A percentile compares a stretch with the other conserved stretches of the same genome.
Conservation (phyloP, 2,888 invertebrate genomes). For the Frankliniella fusca region DNA sequence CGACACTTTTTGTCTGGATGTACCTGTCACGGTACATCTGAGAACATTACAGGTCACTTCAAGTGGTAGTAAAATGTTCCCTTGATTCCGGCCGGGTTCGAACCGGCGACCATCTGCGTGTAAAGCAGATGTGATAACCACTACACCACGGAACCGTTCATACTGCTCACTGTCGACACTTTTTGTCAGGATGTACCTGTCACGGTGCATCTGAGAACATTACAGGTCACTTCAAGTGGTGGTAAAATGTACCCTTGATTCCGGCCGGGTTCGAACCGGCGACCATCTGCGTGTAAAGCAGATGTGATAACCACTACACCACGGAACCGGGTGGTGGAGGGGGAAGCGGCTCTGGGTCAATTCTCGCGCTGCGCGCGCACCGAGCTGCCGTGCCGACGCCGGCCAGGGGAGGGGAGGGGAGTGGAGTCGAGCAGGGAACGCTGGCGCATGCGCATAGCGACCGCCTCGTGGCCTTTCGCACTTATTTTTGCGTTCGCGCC, state of each 20-base stretch:
- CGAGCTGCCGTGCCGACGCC: background rate
- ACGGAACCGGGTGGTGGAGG: constrained; percentile 35
- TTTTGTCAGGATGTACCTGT: background rate
- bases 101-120: constrained; percentile 41
- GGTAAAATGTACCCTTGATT: background rate
- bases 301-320: constrained; percentile 40
- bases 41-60: background rate
- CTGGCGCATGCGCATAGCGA: background rate
- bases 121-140: constrained; percentile 40
- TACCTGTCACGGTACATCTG: no score
- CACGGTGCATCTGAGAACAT: no score
- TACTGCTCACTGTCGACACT: background rate
- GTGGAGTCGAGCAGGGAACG: background rate
- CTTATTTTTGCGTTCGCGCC: no score
- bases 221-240: background rate
- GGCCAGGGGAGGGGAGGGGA: background rate
- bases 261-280: constrained; percentile 39
- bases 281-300: constrained; percentile 41
- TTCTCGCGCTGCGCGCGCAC: background rate
- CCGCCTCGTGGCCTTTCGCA: no score
- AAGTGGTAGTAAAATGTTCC: background rate
- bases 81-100: constrained; percentile 35
- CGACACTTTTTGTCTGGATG: background rate
- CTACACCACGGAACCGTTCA: constrained; percentile 38
- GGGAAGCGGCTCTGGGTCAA: background rate